A percentile compares a stretch with the other conserved stretches of the same genome.
phyloP scores from a whole-genome alignment of 2,797 vertebrate species.

The Gymnocypris eckloni region DNA sequence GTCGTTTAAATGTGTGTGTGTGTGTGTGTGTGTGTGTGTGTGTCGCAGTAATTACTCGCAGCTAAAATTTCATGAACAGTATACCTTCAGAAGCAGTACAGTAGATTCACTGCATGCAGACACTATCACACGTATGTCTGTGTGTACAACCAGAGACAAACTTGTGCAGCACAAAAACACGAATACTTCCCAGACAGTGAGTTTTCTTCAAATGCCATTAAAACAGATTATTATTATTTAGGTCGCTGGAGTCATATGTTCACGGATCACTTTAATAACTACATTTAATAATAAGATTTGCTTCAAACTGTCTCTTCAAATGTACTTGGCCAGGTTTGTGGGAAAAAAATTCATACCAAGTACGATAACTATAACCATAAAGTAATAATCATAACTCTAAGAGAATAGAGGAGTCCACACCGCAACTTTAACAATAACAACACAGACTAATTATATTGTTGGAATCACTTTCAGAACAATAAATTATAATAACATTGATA shows the following conservation, averaged over 20 bases:
- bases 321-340: background rate
- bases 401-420: background rate
- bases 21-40: conserved; percentile 67
- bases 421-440: background rate
- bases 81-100: background rate
- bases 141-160: background rate
- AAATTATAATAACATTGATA: background rate
- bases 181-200: background rate
- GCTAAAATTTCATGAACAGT: background rate
- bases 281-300: background rate
- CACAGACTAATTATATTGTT: background rate
- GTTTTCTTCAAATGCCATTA: background rate
- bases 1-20: conserved; percentile 51
- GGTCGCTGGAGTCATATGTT: background rate
- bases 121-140: background rate
- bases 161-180: background rate
- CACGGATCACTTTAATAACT: background rate
- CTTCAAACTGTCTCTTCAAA: background rate
- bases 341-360: background rate
- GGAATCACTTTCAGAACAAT: background rate
- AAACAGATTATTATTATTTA: background rate
- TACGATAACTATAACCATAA: background rate
- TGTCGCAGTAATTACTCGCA: conserved; percentile 38
- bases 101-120: background rate
- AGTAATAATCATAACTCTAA: background rate